Conservation (phyloP, 2,888 invertebrate genomes). For the Chrysopilus asiliformis region DNA sequence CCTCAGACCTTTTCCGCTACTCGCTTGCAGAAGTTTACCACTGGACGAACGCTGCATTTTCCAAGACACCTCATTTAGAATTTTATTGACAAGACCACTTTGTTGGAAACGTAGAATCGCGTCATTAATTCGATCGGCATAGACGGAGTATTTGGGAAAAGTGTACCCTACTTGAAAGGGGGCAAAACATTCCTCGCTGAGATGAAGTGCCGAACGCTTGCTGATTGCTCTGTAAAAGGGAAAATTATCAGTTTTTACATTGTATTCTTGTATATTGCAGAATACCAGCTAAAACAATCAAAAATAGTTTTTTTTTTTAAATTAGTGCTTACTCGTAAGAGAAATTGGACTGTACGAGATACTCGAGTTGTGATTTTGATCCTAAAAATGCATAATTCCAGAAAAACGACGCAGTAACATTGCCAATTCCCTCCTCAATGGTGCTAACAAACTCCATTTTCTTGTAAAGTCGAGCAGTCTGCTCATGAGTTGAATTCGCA, state of each 20-base stretch:
- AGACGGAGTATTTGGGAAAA: conserved; percentile 51
- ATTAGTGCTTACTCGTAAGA: conserved; percentile 40
- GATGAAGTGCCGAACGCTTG: conserved; percentile 53
- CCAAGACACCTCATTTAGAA: conserved; percentile 58
- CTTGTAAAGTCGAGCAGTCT: conserved; percentile 46
- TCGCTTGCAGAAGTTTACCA: conserved; percentile 51
- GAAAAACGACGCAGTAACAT: conserved; percentile 61
- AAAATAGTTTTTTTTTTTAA: too few species aligned
- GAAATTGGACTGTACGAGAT: conserved; percentile 58
- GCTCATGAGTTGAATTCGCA: conserved; percentile 50
- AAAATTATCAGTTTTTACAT: background rate
- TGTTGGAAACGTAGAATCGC: conserved; percentile 50
- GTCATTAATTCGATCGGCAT: conserved; percentile 45
- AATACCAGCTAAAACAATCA: too few species aligned
- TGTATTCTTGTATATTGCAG: background rate
- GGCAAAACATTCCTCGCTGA: conserved; percentile 61
- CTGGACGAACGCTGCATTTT: conserved; percentile 48
- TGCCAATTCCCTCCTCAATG: conserved; percentile 53
- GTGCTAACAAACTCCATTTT: conserved; percentile 54
- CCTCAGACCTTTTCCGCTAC: conserved; percentile 33
- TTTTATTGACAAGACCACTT: conserved; percentile 52
- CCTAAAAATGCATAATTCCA: conserved; percentile 69
- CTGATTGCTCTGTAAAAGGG: conserved; percentile 29
- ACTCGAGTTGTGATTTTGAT: conserved; percentile 56
- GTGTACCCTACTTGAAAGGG: conserved; percentile 53